Conservation (phyloP, 2,888 invertebrate genomes). For the Augochlorella aurata region DNA sequence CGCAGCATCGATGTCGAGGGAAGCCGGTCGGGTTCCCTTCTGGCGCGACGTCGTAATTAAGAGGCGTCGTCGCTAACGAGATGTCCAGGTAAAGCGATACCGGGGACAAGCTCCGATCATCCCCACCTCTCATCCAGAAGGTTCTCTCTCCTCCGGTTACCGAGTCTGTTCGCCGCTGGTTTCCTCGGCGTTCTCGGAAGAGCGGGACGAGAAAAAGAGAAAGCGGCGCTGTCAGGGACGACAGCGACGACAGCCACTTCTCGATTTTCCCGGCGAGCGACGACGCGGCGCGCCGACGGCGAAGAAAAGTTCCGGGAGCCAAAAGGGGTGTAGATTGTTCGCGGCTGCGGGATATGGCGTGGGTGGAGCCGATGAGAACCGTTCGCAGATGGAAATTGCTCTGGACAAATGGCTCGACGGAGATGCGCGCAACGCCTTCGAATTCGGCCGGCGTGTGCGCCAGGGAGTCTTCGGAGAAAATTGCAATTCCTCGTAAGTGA, state of each 20-base stretch:
- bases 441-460: constrained; percentile 47
- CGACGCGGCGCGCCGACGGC: neutral
- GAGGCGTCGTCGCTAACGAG: constrained; percentile 51
- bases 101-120: neutral
- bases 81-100: constrained; percentile 53
- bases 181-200: neutral
- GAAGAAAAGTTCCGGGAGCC: constrained; percentile 24
- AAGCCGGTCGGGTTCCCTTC: neutral
- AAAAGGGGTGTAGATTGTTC: neutral
- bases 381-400: constrained; percentile 70
- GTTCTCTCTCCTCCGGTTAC: constrained; percentile 26
- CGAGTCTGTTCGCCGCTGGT: neutral
- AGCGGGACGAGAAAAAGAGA: neutral
- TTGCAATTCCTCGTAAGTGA: constrained; percentile 66
- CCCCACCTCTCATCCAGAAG: constrained; percentile 8
- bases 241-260: neutral
- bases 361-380: constrained; percentile 57
- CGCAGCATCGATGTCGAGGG: neutral
- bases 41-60: constrained; percentile 51
- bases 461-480: constrained; percentile 58
- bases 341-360: neutral
- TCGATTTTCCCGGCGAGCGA: constrained; percentile 11
- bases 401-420: constrained; percentile 61
- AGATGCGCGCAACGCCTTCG: constrained; percentile 44
- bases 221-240: constrained; percentile 23